A percentile compares a stretch with the other conserved stretches of the same genome.
Conservation (phyloP, 2,113 vertebrate species). For the Phalacrocorax pelagicus region DNA sequence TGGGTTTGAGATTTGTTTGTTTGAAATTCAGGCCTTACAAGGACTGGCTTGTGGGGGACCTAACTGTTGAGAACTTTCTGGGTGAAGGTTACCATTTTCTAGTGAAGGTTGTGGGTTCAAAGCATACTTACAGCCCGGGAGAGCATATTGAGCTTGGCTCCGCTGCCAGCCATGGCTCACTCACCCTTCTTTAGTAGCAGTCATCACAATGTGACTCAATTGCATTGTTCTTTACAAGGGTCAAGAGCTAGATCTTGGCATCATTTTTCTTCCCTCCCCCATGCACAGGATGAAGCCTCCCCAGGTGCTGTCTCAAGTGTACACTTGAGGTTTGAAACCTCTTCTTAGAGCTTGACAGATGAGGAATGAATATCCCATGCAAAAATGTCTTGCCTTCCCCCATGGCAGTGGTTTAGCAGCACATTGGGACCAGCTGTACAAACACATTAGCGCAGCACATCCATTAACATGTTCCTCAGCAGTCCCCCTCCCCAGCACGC, state of each 20-base stretch:
- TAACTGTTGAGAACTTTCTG: not conserved
- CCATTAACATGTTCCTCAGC: not conserved
- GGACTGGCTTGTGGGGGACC: not conserved
- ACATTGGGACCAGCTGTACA: not conserved
- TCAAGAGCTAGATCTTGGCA: not conserved
- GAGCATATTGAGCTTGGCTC: not conserved
- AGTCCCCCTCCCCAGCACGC: rapidly evolving
- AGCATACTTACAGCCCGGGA: not conserved
- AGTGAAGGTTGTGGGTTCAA: not conserved
- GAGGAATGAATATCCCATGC: not conserved
- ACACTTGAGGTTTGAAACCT: not conserved
- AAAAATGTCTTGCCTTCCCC: not conserved
- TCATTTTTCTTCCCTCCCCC: not conserved
- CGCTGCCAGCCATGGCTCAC: not conserved
- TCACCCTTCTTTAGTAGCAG: not conserved
- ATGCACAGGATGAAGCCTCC: not conserved
- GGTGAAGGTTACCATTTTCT: not conserved
- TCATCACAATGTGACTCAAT: not conserved
- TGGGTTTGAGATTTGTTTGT: not conserved
- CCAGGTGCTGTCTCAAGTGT: not conserved
- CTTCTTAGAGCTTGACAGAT: not conserved
- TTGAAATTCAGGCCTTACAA: not conserved
- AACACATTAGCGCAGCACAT: not conserved
- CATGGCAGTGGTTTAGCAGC: rapidly evolving
- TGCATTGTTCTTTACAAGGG: not conserved